phyloP scores from a whole-genome alignment of 2,797 vertebrate species.

The Onychomys arenicola region DNA sequence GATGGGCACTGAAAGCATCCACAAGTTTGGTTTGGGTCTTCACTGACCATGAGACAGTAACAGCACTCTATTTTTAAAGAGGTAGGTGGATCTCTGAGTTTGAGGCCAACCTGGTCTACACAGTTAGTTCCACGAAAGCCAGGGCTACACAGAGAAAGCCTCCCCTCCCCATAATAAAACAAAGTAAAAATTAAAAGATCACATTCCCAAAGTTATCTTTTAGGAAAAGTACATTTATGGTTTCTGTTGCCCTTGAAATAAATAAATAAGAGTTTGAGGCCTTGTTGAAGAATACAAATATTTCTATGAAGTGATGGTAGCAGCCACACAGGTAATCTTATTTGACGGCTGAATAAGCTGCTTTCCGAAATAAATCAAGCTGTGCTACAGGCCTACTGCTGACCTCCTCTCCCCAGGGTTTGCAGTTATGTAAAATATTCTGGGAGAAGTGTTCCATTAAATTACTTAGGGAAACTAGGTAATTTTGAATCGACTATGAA shows the following conservation, averaged over 20 bases:
- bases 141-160: neutral
- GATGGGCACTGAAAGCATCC: neutral
- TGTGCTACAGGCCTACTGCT: neutral
- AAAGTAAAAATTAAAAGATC: neutral
- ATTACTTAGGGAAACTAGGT: constrained; percentile 39
- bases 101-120: neutral
- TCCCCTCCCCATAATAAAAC: neutral
- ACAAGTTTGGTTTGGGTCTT: neutral
- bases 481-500: constrained; percentile 25
- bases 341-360: constrained; percentile 66
- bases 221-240: constrained; percentile 54
- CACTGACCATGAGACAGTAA: neutral
- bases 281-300: constrained; percentile 54
- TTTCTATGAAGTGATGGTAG: constrained; percentile 62
- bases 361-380: constrained; percentile 69
- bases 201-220: constrained; percentile 46
- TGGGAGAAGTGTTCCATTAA: constrained; percentile 44
- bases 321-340: constrained; percentile 64
- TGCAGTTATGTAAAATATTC: constrained; percentile 26
- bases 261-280: constrained; percentile 37
- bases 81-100: neutral
- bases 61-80: constrained; percentile 21
- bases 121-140: neutral
- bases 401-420: neutral
- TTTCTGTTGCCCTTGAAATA: constrained; percentile 54